Conservation (phyloP, 2,888 invertebrate genomes). For the Xestoiulus laeticollis region DNA sequence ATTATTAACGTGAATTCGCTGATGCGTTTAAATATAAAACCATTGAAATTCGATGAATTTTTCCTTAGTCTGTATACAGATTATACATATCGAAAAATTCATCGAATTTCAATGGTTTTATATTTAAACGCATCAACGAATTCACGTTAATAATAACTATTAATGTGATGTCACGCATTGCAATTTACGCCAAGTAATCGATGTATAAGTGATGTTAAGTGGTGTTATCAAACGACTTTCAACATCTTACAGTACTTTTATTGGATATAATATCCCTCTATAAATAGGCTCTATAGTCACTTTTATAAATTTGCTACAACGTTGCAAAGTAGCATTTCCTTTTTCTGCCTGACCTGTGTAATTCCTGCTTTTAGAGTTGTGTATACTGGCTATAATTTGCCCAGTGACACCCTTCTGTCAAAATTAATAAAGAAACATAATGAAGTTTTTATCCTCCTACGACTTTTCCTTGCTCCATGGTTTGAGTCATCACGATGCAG, state of each 20-base stretch:
- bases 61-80: too few relatives aligned
- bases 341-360: neutral
- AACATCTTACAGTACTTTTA: neutral
- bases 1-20: neutral
- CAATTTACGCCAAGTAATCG: neutral
- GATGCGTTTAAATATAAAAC: neutral
- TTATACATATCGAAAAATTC: neutral
- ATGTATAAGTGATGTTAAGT: neutral
- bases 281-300: neutral
- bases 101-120: neutral
- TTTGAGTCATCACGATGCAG: neutral
- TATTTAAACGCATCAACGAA: neutral
- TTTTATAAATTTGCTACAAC: neutral
- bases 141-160: neutral
- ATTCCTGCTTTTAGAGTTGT: neutral
- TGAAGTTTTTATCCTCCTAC: slow-evolving; percentile 20
- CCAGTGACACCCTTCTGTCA: neutral
- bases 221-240: neutral
- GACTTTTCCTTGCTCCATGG: slow-evolving; percentile 1
- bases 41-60: neutral
- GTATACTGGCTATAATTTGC: neutral
- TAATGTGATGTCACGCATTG: neutral
- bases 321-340: neutral
- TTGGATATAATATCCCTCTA: neutral
- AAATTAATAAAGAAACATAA: slow-evolving; percentile 17